Base-by-base conservation (phyloP, 2,888 invertebrate genomes). In the Frankliniella fusca region DNA sequence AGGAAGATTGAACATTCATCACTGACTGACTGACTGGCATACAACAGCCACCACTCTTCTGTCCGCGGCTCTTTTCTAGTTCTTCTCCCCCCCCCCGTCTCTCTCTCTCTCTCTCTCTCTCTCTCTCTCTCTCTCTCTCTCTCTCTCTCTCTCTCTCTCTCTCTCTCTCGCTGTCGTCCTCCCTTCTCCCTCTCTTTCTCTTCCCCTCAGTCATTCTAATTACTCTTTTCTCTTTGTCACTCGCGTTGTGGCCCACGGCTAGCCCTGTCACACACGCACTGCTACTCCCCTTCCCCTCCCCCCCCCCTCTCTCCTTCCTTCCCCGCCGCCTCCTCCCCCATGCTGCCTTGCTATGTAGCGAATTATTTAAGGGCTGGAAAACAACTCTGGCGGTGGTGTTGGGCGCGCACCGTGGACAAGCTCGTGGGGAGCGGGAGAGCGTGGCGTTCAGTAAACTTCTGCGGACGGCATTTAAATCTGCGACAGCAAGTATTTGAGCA, bases 291-390 rank as follows among this genome's bases (percentile, higher is more conserved):
- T 18, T 18, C 61, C 18, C 54, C 8, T 9, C 18, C 54, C 18
- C 54, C 18, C 54, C 18, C 54, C 8, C 54, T 54, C 54, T 54
- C 54, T 54, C 54, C 18, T 9, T 54, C 54, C 8, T 9, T 54
- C 54, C 54, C 18, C 54, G 3, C 54, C 8, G 1, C 54, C 18
- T n/a, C n/a, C 61, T 7, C 18, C 61, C n/a, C 15, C 61, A n/a
- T n/a, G 20, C 61, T 18, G 18, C 61, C 61, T 7, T 18, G 20
- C 27, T 27, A 76, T 27, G 70, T 76, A 12, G 23, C 70, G 23
- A 70, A 70, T 70, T 70, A 70, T 70, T 70, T 70, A 70, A 70
- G 70, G n/a, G 70, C 70, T 70, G 70, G 65, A 70, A 70, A 70
- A 70, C 70, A 70, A 70, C 61, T 61, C 61, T 61, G 61, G n/a